Evolutionary conservation across 2,113 vertebrate genomes (phyloP).

Genomic region (Polypterus senegalus): DNA sequence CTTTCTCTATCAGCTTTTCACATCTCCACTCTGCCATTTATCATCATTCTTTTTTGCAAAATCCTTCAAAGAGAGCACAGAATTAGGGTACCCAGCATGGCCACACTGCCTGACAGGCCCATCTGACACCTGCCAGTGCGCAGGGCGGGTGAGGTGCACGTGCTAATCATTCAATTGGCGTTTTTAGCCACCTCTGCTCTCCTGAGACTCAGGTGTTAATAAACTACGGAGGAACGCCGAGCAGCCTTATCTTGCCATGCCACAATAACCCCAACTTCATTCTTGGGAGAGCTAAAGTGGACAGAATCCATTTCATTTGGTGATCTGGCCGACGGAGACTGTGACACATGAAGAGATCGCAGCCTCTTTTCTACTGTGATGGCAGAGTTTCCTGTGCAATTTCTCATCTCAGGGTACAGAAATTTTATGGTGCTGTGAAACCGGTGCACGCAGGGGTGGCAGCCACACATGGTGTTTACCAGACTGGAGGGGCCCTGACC

Average conservation of each 20-base stretch:
- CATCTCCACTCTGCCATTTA: too few species aligned
- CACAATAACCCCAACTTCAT: slow-evolving; percentile 79
- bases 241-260: slow-evolving; percentile 56
- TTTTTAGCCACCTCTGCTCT: slow-evolving; percentile 53
- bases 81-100: slow-evolving; percentile 43
- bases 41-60: too few species aligned
- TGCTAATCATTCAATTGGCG: slow-evolving; percentile 65
- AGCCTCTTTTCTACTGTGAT: slow-evolving; percentile 78
- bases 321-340: slow-evolving; percentile 45
- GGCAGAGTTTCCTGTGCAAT: slow-evolving; percentile 84
- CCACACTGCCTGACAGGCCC: slow-evolving; percentile 27
- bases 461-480: too few species aligned
- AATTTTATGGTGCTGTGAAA: too few species aligned
- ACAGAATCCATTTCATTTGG: slow-evolving; percentile 76
- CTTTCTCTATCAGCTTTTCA: too few species aligned
- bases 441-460: too few species aligned
- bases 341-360: slow-evolving; percentile 86
- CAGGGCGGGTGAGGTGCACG: slow-evolving; percentile 31
- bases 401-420: slow-evolving; percentile 28
- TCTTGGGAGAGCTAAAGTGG: slow-evolving; percentile 58
- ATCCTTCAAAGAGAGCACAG: slow-evolving; percentile 34
- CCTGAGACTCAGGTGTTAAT: slow-evolving; percentile 84
- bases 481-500: too few species aligned
- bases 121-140: slow-evolving; percentile 53
- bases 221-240: slow-evolving; percentile 56